Percentiles rank a stretch among this genome's conserved stretches.
Evolutionary conservation across 2,888 invertebrate genomes (phyloP).

Genomic region (Pseudanteris insignis): DNA sequence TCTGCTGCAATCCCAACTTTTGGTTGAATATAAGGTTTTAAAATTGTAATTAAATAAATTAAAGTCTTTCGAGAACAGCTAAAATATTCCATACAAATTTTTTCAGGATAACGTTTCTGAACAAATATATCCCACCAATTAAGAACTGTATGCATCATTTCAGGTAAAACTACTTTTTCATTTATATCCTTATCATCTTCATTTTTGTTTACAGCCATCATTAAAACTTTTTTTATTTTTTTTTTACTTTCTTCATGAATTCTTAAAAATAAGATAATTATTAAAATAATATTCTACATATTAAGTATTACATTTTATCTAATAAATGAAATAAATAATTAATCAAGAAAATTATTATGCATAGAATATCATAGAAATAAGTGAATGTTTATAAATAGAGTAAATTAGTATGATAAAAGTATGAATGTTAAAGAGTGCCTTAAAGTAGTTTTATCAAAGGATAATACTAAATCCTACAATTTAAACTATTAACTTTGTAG

Average conservation of each 20-base stretch:
- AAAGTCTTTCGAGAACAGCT: slow-evolving; percentile 51
- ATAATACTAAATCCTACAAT: no score
- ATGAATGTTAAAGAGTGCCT: no score
- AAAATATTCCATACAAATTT: slow-evolving; percentile 45
- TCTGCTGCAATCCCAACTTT: slow-evolving; percentile 35
- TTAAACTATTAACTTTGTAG: no score
- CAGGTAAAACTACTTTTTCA: not conserved
- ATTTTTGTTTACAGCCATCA: slow-evolving; percentile 3
- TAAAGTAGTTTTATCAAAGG: no score
- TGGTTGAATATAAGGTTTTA: slow-evolving; percentile 46
- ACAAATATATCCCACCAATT: slow-evolving; percentile 51
- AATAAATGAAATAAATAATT: not conserved
- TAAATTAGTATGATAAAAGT: no score
- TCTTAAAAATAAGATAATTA: not conserved
- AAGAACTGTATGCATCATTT: slow-evolving; percentile 12
- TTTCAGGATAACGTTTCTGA: slow-evolving; percentile 43
- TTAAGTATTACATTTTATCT: not conserved
- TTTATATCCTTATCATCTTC: not conserved
- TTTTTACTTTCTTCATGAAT: not conserved
- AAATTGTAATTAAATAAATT: slow-evolving; percentile 40
- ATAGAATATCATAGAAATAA: no score
- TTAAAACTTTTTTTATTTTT: slow-evolving; percentile 6
- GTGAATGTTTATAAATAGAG: no score
- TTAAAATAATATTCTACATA: not conserved
- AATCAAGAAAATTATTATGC: no score